Evolutionary conservation across 2,797 vertebrate genomes (phyloP).

Genomic region (Ciconia nigra): DNA sequence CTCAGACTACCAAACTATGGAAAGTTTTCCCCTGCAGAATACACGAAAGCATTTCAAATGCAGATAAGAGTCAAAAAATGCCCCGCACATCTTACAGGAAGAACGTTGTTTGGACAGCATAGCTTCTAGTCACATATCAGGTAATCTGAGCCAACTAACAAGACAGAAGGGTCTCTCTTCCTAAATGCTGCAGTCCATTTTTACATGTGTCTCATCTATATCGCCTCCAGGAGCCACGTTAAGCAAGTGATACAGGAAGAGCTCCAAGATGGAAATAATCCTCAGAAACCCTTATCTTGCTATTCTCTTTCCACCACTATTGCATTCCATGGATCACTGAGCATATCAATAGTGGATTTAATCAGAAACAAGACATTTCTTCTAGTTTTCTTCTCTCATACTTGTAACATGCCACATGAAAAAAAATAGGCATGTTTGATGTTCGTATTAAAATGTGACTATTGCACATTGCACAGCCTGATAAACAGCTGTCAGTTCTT

Average conservation of each 20-base stretch:
- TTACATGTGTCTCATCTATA: neutral
- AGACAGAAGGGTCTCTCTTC: neutral
- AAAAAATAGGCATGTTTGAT: neutral
- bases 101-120: neutral
- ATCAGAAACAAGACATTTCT: slow-evolving; percentile 36
- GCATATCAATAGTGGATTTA: slow-evolving; percentile 24
- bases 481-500: slow-evolving; percentile 9
- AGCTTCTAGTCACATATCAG: neutral
- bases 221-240: neutral
- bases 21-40: neutral
- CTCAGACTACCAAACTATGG: neutral
- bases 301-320: neutral
- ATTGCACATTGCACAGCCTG: neutral
- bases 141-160: neutral
- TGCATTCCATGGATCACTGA: slow-evolving; percentile 42
- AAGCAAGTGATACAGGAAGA: slow-evolving; percentile 34
- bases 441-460: neutral
- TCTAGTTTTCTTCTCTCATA: neutral
- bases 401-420: neutral
- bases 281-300: neutral
- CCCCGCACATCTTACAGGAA: neutral
- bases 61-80: neutral
- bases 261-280: slow-evolving; percentile 1
- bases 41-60: neutral
- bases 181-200: neutral